phyloP scores from a whole-genome alignment of 2,797 vertebrate species.

The Phaenicophaeus curvirostris region DNA sequence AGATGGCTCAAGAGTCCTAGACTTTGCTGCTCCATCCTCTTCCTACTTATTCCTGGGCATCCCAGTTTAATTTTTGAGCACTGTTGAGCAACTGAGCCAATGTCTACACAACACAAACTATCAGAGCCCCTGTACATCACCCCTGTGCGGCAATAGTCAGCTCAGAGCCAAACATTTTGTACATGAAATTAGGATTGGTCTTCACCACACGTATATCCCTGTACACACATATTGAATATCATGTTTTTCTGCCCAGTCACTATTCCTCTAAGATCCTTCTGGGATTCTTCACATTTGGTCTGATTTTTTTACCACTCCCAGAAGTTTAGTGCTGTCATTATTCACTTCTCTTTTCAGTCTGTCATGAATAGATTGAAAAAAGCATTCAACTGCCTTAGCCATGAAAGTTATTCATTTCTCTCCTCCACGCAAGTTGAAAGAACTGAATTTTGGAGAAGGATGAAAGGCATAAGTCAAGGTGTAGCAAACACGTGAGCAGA shows the following conservation, averaged over 20 bases:
- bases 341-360: neutral
- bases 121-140: neutral
- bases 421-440: neutral
- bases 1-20: neutral
- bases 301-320: neutral
- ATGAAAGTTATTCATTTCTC: neutral
- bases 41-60: neutral
- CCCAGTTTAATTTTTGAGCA: neutral
- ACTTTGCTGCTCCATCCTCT: neutral
- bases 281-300: neutral
- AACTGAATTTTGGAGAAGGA: neutral
- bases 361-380: neutral
- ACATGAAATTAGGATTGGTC: neutral
- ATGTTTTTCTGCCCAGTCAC: neutral
- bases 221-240: rapidly evolving
- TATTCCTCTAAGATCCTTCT: neutral
- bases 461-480: neutral
- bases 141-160: neutral
- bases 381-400: neutral
- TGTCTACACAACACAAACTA: neutral
- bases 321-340: neutral
- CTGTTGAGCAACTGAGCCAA: neutral
- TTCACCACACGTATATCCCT: rapidly evolving
- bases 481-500: neutral
- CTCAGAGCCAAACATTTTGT: neutral